Evolutionary conservation across 1,140 invertebrate genomes (phyloP).

Genomic region (Doryteuthis pealeii): DNA sequence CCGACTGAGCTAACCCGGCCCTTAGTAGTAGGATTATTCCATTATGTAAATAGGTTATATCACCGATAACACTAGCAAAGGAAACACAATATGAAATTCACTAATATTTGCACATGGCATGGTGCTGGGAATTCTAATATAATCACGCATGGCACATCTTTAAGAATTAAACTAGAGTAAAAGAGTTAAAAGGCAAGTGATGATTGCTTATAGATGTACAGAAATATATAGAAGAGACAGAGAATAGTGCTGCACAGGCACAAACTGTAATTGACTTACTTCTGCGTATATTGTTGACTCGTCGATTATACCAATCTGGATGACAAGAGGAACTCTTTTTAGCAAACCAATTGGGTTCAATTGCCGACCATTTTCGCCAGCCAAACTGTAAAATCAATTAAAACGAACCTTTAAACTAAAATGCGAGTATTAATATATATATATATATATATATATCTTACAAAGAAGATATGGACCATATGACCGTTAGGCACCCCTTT

Average conservation of each 20-base stretch:
- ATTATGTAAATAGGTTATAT: too few species aligned
- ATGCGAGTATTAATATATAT: not conserved
- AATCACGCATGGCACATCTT: not conserved
- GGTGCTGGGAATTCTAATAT: not conserved
- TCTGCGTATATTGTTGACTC: conserved; percentile 40
- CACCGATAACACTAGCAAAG: too few species aligned
- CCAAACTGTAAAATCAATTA: conserved; percentile 34
- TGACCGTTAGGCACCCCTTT: not conserved
- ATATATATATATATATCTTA: not conserved
- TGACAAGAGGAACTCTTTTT: conserved; percentile 39
- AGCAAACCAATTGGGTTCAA: conserved; percentile 54
- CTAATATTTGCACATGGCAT: not conserved
- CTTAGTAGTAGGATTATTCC: too few species aligned
- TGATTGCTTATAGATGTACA: not conserved
- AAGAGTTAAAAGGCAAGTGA: too few species aligned
- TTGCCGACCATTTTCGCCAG: conserved; percentile 51
- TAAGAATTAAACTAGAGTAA: not conserved
- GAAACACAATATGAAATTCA: not conserved
- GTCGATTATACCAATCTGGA: conserved; percentile 52
- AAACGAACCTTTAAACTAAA: not conserved
- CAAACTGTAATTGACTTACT: conserved; percentile 26
- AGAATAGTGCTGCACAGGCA: not conserved
- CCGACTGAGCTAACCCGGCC: too few species aligned
- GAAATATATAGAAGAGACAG: not conserved
- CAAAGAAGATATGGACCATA: too few species aligned